A percentile compares a stretch with the other conserved stretches of the same genome.
These are phyloP conservation scores for Eupleurogrammus muticus DNA, from an alignment of 2,797 vertebrate genomes.

Conservation along the genomic window DNA sequence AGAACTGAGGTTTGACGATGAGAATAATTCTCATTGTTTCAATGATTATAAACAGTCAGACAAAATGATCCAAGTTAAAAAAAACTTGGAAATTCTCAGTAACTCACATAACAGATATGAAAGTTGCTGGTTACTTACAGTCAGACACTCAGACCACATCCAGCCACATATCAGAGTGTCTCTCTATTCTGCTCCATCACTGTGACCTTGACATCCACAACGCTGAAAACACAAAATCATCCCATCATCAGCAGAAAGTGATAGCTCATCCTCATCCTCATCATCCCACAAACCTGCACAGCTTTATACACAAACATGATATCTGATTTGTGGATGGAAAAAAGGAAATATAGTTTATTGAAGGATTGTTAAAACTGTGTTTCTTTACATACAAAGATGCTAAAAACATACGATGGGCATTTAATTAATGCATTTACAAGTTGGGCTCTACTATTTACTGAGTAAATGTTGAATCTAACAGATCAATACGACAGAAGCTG, in stretches of 20 bases:
- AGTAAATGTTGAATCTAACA: no score
- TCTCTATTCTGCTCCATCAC: conserved; percentile 80
- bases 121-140: conserved; percentile 72
- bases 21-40: no score
- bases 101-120: no score
- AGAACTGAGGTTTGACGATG: no score
- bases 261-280: conserved; percentile 49
- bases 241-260: conserved; percentile 74
- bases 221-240: conserved; percentile 79
- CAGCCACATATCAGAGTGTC: conserved; percentile 60
- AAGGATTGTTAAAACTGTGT: neutral
- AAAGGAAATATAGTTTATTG: neutral
- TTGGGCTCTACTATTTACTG: no score
- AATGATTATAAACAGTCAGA: no score
- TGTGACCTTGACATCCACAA: conserved; percentile 79
- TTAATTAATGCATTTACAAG: no score
- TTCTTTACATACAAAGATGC: neutral
- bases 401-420: neutral
- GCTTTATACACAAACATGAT: no score
- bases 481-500: no score
- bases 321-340: conserved; percentile 44
- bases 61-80: no score
- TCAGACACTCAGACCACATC: conserved; percentile 66
- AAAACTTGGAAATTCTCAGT: no score
- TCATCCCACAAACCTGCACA: conserved; percentile 26